Evolutionary conservation across 2,888 invertebrate species (phyloP).

Genomic region (Gandaritis pyraliata): DNA sequence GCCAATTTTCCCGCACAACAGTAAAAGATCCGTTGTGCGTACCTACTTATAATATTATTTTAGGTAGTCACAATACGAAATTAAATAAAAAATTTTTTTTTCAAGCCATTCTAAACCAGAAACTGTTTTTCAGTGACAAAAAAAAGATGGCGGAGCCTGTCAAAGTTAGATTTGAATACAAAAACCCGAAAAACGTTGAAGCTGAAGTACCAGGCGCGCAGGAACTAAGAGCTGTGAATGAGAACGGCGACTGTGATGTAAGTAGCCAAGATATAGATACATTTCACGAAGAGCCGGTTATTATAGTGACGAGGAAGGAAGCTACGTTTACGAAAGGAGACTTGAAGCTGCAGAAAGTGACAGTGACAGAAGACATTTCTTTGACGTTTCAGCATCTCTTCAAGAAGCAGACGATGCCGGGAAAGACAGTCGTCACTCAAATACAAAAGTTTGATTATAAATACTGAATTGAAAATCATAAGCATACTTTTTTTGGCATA

Average conservation of each 20-base stretch:
- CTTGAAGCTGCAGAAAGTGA: conserved; percentile 66
- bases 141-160: conserved; percentile 58
- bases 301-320: conserved; percentile 68
- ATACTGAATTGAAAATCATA: conserved; percentile 45
- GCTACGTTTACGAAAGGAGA: conserved; percentile 64
- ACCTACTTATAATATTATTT: too few relatives aligned
- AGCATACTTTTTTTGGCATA: too few relatives aligned
- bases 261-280: conserved; percentile 40
- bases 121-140: conserved; percentile 41
- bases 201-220: conserved; percentile 67
- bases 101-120: too few relatives aligned
- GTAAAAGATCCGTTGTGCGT: too few relatives aligned
- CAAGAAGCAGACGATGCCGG: conserved; percentile 62
- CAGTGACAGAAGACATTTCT: conserved; percentile 69
- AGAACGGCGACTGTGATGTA: conserved; percentile 36
- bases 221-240: conserved; percentile 49
- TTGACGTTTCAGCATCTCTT: conserved; percentile 72
- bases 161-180: conserved; percentile 51
- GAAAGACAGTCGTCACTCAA: conserved; percentile 65
- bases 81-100: too few relatives aligned
- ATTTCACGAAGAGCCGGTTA: conserved; percentile 58
- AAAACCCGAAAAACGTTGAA: conserved; percentile 55
- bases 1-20: too few relatives aligned
- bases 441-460: conserved; percentile 70
- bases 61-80: too few relatives aligned